These are phyloP conservation scores for Edolisoma coerulescens DNA, from an alignment of 2,113 vertebrate genomes.

Conservation along the genomic window DNA sequence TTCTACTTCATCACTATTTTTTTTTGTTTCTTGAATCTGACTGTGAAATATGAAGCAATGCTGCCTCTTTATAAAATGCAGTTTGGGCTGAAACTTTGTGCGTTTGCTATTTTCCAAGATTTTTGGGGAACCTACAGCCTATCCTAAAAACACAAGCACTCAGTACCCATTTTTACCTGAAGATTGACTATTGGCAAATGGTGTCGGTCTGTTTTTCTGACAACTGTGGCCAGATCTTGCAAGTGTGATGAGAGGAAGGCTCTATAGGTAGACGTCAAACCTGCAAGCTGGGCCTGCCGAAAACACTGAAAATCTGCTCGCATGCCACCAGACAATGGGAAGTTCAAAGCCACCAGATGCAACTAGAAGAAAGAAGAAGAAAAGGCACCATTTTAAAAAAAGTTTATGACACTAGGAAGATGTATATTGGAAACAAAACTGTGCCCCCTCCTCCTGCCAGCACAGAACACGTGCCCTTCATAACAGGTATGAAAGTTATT, in stretches of 20 bases:
- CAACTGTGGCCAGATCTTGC: slow-evolving; percentile 86
- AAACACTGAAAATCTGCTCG: slow-evolving; percentile 88
- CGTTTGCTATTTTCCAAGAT: background rate
- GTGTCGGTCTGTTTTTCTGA: slow-evolving; percentile 81
- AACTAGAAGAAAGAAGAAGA: slow-evolving; percentile 72
- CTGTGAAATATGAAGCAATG: background rate
- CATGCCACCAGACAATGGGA: slow-evolving; percentile 84
- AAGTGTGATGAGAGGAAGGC: slow-evolving; percentile 90
- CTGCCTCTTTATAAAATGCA: background rate
- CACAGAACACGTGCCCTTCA: background rate
- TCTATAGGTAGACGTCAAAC: slow-evolving; percentile 83
- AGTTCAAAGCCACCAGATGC: slow-evolving; percentile 89
- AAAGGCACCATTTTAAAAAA: background rate
- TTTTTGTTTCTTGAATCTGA: background rate
- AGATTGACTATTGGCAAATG: slow-evolving; percentile 90
- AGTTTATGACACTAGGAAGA: background rate
- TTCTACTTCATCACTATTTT: background rate
- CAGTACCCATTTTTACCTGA: slow-evolving; percentile 74
- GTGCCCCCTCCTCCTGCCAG: background rate
- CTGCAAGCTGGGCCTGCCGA: slow-evolving; percentile 88
- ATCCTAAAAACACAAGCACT: background rate
- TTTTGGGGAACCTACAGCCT: background rate
- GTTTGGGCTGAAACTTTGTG: background rate
- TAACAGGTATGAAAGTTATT: background rate
- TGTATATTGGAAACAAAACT: background rate